Base-by-base conservation (phyloP, 2,888 invertebrate species). In the Epistrophella euchroma region DNA sequence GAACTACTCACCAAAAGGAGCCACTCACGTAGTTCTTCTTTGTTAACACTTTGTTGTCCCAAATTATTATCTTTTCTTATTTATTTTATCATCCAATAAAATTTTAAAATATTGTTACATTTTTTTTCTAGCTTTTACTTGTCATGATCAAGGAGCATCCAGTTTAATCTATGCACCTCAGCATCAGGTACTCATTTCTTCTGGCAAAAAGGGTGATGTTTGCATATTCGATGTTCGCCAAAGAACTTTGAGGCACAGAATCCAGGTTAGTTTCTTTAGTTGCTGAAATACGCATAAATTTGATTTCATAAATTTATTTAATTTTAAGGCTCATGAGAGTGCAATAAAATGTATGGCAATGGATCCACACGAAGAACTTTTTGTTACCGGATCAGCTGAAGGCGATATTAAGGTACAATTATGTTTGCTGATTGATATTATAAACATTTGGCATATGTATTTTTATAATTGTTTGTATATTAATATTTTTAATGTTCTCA, bases 121-220 rank as follows among this genome's bases (percentile, higher is more conserved):
- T 15, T 40, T 72, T 58, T 37, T 35, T 89, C 90, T 91, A 97
- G 98, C 97, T 62, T 99, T 98, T 93, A 95, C 96, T 43, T 98
- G 98, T 91, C 98, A 99, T 93, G 98, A 98, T 90, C 97, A 97
- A 92, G 98, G 98, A 79, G 96, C 98, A 2, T 97, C 98, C 81
- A 96, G 97, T 91, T 93, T 98, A 75, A 95, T 97, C 66, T 97
- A 97, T 93, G 98, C 98, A 11, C 98, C 98, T 0, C 96, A 97
- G 90, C 97, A 97, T 92, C 99, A 99, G 91, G 94, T 98, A 88
- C 94, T 99, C 72, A 97, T 99, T 90, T 98, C 98, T 87, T 98
- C 98, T 89, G 99, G 99, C 17, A 98, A 98, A 91, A 98, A 98
- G 92, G 99, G 99, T 43, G 98, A 98, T 92, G 96, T 99, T 88